Conservation (phyloP, 1,140 invertebrate species). For the Bombus sylvicola region DNA sequence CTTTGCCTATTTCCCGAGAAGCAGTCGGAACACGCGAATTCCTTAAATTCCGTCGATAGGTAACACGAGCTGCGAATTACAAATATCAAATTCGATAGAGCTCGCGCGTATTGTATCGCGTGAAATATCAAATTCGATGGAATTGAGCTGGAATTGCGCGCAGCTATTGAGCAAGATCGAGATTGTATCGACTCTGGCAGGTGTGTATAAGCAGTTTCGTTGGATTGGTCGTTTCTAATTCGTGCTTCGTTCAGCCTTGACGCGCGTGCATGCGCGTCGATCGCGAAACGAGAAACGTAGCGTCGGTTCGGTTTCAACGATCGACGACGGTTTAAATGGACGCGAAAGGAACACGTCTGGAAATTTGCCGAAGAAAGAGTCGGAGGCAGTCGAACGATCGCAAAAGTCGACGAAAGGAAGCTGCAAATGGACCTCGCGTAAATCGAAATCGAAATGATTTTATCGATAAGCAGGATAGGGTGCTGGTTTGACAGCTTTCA, state of each 20-base stretch:
- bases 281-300: not conserved
- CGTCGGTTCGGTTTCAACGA: not conserved
- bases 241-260: too few relatives aligned
- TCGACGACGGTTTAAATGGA: not conserved
- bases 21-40: too few relatives aligned
- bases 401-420: not conserved
- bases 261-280: not conserved
- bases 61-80: too few relatives aligned
- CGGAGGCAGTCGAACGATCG: not conserved
- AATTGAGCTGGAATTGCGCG: too few relatives aligned
- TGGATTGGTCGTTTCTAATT: not conserved
- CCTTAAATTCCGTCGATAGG: too few relatives aligned
- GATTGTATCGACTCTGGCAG: too few relatives aligned
- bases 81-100: too few relatives aligned
- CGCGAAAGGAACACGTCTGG: not conserved
- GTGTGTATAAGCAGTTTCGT: not conserved
- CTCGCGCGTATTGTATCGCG: too few relatives aligned
- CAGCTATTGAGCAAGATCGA: too few relatives aligned
- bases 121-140: too few relatives aligned
- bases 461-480: not conserved
- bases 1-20: too few relatives aligned
- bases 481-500: not conserved
- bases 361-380: conserved; percentile 2
- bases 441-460: conserved; percentile 1
- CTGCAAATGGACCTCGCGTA: not conserved